Evolutionary conservation across 2,113 vertebrate species (phyloP).

Genomic region (Cheirogaleus medius): DNA sequence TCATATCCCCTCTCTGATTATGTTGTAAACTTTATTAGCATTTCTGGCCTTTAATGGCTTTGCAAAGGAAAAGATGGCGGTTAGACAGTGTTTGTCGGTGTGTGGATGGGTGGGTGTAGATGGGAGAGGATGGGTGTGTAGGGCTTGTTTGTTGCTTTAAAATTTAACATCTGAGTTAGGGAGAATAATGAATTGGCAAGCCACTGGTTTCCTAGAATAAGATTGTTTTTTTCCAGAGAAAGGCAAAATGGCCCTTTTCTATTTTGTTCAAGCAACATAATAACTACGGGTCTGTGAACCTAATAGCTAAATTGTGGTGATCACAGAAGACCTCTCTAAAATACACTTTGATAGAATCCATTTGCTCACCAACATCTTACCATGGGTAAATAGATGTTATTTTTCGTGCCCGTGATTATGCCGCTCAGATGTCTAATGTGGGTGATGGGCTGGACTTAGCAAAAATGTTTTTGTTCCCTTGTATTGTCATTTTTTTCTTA

Average conservation of each 20-base stretch:
- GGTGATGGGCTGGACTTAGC: not conserved
- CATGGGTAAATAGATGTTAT: not conserved
- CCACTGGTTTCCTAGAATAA: slow-evolving; percentile 54
- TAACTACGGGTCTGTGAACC: slow-evolving; percentile 31
- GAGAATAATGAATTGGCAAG: not conserved
- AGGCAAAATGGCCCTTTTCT: not conserved
- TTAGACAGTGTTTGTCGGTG: not conserved
- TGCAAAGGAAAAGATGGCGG: not conserved
- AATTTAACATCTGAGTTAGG: slow-evolving; percentile 32
- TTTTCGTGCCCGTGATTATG: slow-evolving; percentile 24
- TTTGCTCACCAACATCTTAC: not conserved
- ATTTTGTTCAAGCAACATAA: slow-evolving; percentile 58
- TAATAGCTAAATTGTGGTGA: slow-evolving; percentile 39
- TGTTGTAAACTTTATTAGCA: not conserved
- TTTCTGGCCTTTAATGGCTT: not conserved
- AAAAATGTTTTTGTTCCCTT: slow-evolving; percentile 50
- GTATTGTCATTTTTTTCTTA: slow-evolving; percentile 14
- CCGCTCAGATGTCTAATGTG: not conserved
- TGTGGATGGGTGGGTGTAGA: not conserved
- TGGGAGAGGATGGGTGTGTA: not conserved
- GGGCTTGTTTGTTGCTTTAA: slow-evolving; percentile 28
- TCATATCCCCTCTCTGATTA: not conserved
- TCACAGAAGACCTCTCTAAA: slow-evolving; percentile 26
- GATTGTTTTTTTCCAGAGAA: not conserved
- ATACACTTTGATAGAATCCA: not conserved